Base-by-base conservation (phyloP, 2,888 invertebrate genomes). In the Sussaba pulchella region DNA sequence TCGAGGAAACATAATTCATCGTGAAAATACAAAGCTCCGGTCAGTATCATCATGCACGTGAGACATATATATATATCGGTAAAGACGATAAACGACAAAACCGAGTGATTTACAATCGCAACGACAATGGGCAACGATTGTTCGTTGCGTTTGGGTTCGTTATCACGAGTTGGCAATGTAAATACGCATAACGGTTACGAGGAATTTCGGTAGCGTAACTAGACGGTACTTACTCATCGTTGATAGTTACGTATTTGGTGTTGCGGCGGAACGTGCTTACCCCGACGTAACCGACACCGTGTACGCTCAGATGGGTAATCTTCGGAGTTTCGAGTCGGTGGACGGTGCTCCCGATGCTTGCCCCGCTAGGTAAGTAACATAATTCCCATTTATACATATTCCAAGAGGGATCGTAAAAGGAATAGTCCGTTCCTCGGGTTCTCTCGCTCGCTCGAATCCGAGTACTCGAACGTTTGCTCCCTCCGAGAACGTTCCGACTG, bases 331-430 rank as follows among this genome's bases (percentile, higher is more conserved):
- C 67, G 52, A 47, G 59, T 59, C 50, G 39, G 57, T 50, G 26
- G 39, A n/a, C 21, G 54, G 24, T 50, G 36, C 17, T 43, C 43
- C 26, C 31, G n/a, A 10, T 52, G 69, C 50, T 47, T 9, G 8
- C 10, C 54, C 12, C 19, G 47, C 57, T 59, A 74, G 59, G 39
- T 59, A 75, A 75, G 67, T 47, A 67, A 75, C 50, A 75, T 67
- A 59, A 75, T 75, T 67, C 41, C 74, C 39, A 47, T 26, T 47
- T 50, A 47, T 67, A 59, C 45, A 57, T 67, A 67, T 75, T 75
- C 67, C 67, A 67, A 67, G 67, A 67, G 47, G 19, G 24, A 59
- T 36, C 74, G 67, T 75, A 67, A 75, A 75, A 67, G 47, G 39
- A 67, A 63, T 45, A 14, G 21, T 70, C 12, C 2, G 31, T 31